Conservation (phyloP, 2,888 invertebrate species). For the Sthenelais limicola region DNA sequence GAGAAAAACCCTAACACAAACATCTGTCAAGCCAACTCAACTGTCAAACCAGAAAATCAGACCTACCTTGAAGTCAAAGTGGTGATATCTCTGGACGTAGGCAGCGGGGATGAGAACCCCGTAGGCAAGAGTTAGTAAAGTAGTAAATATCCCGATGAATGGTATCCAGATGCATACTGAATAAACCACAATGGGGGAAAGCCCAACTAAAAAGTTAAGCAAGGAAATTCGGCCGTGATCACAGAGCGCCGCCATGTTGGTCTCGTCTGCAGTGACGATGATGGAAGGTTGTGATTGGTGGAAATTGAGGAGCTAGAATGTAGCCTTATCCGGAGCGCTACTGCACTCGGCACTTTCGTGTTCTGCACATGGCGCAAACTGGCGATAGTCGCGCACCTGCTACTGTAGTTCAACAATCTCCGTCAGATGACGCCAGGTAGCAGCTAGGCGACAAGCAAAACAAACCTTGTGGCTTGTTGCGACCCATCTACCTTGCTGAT, state of each 20-base stretch:
- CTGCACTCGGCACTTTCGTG: no score
- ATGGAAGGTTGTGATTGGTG: no score
- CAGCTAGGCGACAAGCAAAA: no score
- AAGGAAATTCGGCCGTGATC: slow-evolving; percentile 22
- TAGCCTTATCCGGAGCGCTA: no score
- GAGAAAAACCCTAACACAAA: no score
- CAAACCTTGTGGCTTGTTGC: no score
- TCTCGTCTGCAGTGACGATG: slow-evolving; percentile 23
- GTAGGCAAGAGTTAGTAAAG: neutral
- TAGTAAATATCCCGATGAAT: neutral
- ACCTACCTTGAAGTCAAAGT: slow-evolving; percentile 12
- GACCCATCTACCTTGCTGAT: no score
- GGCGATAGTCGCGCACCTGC: no score
- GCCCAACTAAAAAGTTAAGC: slow-evolving; percentile 1
- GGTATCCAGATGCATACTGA: neutral
- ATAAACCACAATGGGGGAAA: slow-evolving; percentile 4
- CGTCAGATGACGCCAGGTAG: no score
- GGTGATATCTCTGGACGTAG: neutral
- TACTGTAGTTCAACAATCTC: no score
- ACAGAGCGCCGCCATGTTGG: slow-evolving; percentile 30
- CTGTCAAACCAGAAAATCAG: neutral
- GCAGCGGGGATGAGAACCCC: neutral
- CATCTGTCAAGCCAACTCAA: neutral
- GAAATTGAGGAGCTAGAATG: no score
- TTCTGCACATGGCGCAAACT: no score